A percentile compares a stretch with the other conserved stretches of the same genome.
Conservation (phyloP, 1,140 invertebrate species). For the Drosophila arawakana region DNA sequence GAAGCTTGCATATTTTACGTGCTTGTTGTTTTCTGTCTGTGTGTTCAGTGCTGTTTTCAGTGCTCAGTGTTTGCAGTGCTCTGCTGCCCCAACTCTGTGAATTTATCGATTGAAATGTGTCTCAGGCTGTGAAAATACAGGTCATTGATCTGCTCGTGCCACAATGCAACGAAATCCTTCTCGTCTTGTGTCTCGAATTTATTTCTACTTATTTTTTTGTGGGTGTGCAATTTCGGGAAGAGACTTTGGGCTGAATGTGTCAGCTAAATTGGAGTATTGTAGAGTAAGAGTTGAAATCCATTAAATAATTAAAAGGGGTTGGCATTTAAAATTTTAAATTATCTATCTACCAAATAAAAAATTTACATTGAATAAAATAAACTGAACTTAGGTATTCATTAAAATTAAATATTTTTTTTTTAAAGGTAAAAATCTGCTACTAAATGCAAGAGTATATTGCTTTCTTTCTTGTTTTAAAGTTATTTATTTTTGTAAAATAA, state of each 20-base stretch:
- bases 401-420: too few relatives aligned
- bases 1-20: conserved; percentile 82
- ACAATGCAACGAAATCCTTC: conserved; percentile 62
- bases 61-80: conserved; percentile 32
- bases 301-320: not conserved
- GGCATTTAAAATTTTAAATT: too few relatives aligned
- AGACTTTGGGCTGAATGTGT: conserved; percentile 13
- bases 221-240: conserved; percentile 2
- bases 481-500: too few relatives aligned
- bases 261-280: conserved; percentile 2
- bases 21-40: conserved; percentile 50
- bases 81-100: conserved; percentile 79
- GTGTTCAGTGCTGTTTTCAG: conserved; percentile 27
- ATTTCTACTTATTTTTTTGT: too few relatives aligned
- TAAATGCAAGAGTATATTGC: too few relatives aligned
- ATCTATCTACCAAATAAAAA: too few relatives aligned
- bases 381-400: too few relatives aligned
- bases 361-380: too few relatives aligned
- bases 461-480: too few relatives aligned
- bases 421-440: too few relatives aligned
- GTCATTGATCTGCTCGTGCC: conserved; percentile 79
- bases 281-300: not conserved
- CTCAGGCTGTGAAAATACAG: conserved; percentile 80
- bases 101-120: conserved; percentile 83
- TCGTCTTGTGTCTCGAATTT: conserved; percentile 19